phyloP scores from a whole-genome alignment of 2,113 vertebrate species.

The Dicrurus megarhynchus region DNA sequence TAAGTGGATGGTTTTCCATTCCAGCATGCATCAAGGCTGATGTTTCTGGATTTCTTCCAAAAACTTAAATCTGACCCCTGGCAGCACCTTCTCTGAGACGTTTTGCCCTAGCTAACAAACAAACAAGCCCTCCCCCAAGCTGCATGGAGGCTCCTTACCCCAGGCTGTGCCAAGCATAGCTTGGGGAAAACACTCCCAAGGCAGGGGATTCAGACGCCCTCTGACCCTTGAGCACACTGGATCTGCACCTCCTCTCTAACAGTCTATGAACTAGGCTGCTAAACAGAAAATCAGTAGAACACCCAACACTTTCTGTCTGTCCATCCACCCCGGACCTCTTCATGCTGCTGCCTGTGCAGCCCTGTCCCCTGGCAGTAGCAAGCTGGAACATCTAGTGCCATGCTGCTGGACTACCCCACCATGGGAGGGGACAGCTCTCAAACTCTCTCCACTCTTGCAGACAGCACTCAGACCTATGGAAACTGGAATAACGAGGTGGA shows the following conservation, averaged over 20 bases:
- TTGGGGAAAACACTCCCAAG: neutral
- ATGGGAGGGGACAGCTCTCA: rapidly evolving
- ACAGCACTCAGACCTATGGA: neutral
- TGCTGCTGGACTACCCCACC: neutral
- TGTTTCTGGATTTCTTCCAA: neutral
- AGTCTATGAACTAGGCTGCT: neutral
- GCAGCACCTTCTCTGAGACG: neutral
- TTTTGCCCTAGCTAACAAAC: neutral
- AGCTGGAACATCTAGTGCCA: rapidly evolving
- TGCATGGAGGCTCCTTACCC: neutral
- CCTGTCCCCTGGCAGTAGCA: neutral
- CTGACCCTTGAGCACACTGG: neutral
- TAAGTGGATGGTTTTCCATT: neutral
- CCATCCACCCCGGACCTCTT: neutral
- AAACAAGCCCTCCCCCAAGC: neutral
- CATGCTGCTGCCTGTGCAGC: neutral
- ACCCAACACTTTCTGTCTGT: neutral
- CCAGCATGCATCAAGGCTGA: rapidly evolving
- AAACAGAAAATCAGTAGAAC: neutral
- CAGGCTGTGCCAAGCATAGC: rapidly evolving
- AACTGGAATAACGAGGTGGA: neutral
- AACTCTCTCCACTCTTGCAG: neutral
- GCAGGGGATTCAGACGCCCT: neutral
- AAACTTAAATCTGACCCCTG: neutral
- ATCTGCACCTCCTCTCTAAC: neutral